Percentiles rank a stretch among this genome's conserved stretches.
phyloP scores from a whole-genome alignment of 2,113 vertebrate species.

The Stomatorhinus ivindoensis region DNA sequence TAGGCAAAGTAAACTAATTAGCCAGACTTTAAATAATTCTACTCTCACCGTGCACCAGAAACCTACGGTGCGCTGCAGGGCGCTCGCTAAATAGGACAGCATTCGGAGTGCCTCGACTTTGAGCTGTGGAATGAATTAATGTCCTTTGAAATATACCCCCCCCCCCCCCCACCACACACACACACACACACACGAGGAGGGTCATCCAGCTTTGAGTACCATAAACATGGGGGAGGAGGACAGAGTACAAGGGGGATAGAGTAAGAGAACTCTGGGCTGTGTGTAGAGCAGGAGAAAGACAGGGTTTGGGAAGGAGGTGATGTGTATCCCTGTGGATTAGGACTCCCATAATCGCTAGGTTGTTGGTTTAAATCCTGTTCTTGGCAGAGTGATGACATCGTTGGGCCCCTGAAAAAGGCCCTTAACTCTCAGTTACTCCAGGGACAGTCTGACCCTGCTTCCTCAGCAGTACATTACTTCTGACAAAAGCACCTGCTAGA shows the following conservation, averaged over 20 bases:
- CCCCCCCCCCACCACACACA: not conserved
- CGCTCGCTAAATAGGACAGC: slow-evolving; percentile 1
- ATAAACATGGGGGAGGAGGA: too few species aligned
- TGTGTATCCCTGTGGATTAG: not conserved
- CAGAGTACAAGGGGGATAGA: not conserved
- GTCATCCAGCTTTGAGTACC: not conserved
- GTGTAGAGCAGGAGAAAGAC: not conserved
- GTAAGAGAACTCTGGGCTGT: not conserved
- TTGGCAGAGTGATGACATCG: not conserved
- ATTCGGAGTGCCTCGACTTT: not conserved
- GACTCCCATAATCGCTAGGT: not conserved
- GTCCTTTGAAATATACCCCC: not conserved
- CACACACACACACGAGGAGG: not conserved
- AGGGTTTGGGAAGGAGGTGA: not conserved
- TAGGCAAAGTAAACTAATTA: slow-evolving; percentile 15
- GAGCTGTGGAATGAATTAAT: not conserved
- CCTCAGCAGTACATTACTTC: not conserved
- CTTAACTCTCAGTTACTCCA: not conserved
- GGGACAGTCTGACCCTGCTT: not conserved
- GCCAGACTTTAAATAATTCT: slow-evolving; percentile 8
- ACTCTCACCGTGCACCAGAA: not conserved
- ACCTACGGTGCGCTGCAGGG: not conserved
- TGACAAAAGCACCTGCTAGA: not conserved
- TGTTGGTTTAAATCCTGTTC: not conserved
- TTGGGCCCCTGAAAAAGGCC: not conserved